Conservation (phyloP, 30 jellyfish, hydroid and myxozoan species). For the Aurelia sp. region DNA sequence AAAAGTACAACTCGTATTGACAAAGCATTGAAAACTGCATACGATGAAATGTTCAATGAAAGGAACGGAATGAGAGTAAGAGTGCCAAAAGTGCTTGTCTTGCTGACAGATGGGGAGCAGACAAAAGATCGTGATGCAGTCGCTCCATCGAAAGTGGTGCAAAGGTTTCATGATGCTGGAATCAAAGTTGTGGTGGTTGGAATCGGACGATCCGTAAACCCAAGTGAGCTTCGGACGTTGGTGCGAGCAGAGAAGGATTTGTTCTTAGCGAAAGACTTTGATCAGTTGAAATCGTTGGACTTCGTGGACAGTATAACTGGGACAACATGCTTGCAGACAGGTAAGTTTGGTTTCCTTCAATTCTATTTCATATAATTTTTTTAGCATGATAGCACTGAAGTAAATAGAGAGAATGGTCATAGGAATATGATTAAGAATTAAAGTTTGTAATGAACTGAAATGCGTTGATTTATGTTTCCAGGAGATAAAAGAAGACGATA, state of each 20-base stretch:
- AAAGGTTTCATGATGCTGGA: constrained; percentile 56
- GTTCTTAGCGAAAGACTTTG: constrained; percentile 64
- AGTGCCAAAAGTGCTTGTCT: constrained; percentile 47
- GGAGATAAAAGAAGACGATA: too few relatives aligned
- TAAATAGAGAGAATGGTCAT: too few relatives aligned
- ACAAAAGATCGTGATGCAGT: constrained; percentile 64
- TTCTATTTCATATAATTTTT: too few relatives aligned
- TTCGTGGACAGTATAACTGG: constrained; percentile 53
- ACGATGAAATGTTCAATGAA: constrained; percentile 53
- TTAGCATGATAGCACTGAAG: too few relatives aligned
- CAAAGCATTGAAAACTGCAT: constrained; percentile 64
- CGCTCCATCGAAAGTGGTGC: constrained; percentile 51
- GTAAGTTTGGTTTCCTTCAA: background rate
- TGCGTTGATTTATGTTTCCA: too few relatives aligned
- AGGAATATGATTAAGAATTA: too few relatives aligned
- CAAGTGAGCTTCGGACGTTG: constrained; percentile 36
- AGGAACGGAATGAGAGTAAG: constrained; percentile 63
- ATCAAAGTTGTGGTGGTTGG: constrained; percentile 69
- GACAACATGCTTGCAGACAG: constrained; percentile 22
- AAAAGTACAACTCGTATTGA: constrained; percentile 61
- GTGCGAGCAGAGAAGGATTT: constrained; percentile 39
- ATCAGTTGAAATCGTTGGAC: constrained; percentile 43
- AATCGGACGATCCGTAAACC: constrained; percentile 52
- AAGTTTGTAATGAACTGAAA: too few relatives aligned
- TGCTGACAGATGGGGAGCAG: constrained; percentile 76